Conservation (phyloP, 1,140 invertebrate species). For the Zophobas atratus region DNA sequence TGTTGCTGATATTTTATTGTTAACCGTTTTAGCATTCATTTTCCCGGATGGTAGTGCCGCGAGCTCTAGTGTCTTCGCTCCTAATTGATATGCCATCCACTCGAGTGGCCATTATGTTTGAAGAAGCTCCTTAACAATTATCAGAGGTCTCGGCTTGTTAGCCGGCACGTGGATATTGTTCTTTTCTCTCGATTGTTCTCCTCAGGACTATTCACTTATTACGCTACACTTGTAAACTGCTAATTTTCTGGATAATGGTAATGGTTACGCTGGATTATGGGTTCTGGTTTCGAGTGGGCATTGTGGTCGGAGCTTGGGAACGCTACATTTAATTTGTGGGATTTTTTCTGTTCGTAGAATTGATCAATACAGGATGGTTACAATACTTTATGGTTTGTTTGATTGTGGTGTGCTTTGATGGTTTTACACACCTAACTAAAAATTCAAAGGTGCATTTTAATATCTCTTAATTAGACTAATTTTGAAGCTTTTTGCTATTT, state of each 20-base stretch:
- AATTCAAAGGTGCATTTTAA: too few species aligned
- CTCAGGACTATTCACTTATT: background rate
- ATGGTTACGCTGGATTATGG: background rate
- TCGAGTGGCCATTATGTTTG: conserved; percentile 49
- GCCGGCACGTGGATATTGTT: conserved; percentile 45
- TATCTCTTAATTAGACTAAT: too few species aligned
- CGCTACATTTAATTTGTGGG: background rate
- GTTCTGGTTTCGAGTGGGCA: conserved; percentile 9
- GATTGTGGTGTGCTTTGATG: too few species aligned
- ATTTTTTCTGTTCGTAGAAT: too few species aligned
- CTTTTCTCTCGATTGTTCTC: conserved; percentile 43
- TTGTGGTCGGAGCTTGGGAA: background rate
- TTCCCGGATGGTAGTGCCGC: background rate
- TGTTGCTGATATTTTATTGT: conserved; percentile 26
- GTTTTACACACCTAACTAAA: too few species aligned
- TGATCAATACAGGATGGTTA: too few species aligned
- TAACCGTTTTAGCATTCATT: conserved; percentile 4
- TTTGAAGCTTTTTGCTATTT: too few species aligned
- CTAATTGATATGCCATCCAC: conserved; percentile 27
- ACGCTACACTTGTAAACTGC: conserved; percentile 43
- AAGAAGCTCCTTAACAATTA: conserved; percentile 45
- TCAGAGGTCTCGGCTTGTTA: conserved; percentile 34
- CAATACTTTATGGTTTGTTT: too few species aligned
- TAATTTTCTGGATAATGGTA: conserved; percentile 44
- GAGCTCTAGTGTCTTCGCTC: background rate